These are phyloP conservation scores for Euleptes europaea DNA, from an alignment of 2,113 vertebrate species.

Conservation along the genomic window DNA sequence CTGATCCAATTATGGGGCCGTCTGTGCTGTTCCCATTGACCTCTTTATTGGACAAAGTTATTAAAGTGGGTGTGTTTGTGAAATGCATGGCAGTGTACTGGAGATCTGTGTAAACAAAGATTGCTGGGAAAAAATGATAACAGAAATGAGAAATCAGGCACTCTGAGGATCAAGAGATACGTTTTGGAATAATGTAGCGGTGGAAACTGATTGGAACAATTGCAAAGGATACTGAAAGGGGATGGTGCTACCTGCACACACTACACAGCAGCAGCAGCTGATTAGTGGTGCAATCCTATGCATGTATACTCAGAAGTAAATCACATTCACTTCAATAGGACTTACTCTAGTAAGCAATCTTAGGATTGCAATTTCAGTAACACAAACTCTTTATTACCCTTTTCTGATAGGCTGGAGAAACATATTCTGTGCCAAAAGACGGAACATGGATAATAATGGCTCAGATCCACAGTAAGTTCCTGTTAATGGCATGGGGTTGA, in stretches of 20 bases:
- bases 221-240: background rate
- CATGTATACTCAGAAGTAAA: too few species aligned
- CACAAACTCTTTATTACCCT: background rate
- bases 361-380: background rate
- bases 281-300: too few species aligned
- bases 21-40: slow-evolving; percentile 43
- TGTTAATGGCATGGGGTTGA: too few species aligned
- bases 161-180: background rate
- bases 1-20: slow-evolving; percentile 54
- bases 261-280: background rate
- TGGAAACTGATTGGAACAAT: background rate
- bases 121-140: slow-evolving; percentile 2
- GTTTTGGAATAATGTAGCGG: background rate
- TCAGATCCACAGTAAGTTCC: too few species aligned
- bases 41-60: slow-evolving; percentile 41
- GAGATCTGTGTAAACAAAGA: background rate
- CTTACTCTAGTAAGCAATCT: too few species aligned
- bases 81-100: background rate
- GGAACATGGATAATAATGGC: background rate
- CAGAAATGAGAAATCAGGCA: slow-evolving; percentile 38
- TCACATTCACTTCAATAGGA: too few species aligned
- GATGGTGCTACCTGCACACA: background rate
- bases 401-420: background rate
- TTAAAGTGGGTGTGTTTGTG: slow-evolving; percentile 19
- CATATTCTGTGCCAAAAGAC: background rate